Base-by-base conservation (phyloP, 2,113 vertebrate species). In the Cyanocitta stelleri region DNA sequence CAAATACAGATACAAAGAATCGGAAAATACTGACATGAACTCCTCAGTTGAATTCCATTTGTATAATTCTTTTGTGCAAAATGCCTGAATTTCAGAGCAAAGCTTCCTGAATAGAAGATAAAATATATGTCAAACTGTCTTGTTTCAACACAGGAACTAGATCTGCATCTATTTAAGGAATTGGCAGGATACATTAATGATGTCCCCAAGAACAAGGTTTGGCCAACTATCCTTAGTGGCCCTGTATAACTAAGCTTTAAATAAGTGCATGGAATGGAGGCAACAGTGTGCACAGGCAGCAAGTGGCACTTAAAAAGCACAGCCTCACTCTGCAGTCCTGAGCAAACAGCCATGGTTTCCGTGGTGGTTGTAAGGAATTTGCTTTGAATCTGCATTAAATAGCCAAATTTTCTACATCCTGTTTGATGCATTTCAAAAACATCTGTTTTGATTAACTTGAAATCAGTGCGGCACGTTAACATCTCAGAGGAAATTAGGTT, bases 371-470 rank as follows among this genome's bases (percentile, higher is more conserved):
- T 51, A 64, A 94, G 94, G 96, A 96, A 96, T 96, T 95, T 77
- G 91, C 94, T 97, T 97, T 95, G 96, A 97, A 96, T 94, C 97
- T 94, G 91, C 90, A 96, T 90, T 97, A 94, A 95, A 89, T 93
- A 90, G 93, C 84, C 92, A 95, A 95, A 90, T 96, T 96, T 95
- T 96, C 97, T 96, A 95, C 93, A 95, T 97, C 94, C 97, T 96
- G 95, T 88, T 96, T 63, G 90, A 96, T 94, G 86, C 87, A 87
- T 86, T 95, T 79, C 7, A 1, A 85, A 97, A 95, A 94, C 96
- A 97, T 97, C 96, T 96, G 94, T 91, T 97, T 94, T 91, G 91
- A 95, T 97, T 96, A 97, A 96, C 82, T 82, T 72, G 82, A 95
- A 96, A 96, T 96, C 94, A 96, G 89, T 48, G 68, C 37, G 11